Conservation (phyloP, 2,797 vertebrate genomes). For the Silurus aristotelis region DNA sequence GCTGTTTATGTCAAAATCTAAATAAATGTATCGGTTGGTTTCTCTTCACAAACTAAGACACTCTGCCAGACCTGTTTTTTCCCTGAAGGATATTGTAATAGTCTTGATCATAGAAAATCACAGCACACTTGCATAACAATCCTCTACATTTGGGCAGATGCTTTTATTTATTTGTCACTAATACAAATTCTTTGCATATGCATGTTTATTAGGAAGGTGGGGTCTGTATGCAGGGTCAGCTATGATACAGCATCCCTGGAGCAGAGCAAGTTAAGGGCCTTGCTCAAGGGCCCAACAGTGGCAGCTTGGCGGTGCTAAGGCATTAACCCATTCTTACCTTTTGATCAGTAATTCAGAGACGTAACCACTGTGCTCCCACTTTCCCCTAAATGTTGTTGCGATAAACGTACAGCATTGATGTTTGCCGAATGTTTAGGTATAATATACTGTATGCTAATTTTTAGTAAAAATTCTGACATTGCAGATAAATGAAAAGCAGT, state of each 20-base stretch:
- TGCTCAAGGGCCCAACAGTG: too few relatives aligned
- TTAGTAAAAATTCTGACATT: constrained; percentile 1
- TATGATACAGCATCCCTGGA: too few relatives aligned
- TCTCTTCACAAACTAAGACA: neutral
- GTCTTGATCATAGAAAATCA: neutral
- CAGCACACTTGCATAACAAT: neutral
- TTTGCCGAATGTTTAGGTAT: neutral
- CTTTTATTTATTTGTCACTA: too few relatives aligned
- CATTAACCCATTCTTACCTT: too few relatives aligned
- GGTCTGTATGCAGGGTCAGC: too few relatives aligned
- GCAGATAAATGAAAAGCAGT: constrained; percentile 60
- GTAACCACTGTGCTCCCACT: too few relatives aligned
- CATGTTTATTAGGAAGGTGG: too few relatives aligned
- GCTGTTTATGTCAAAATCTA: neutral
- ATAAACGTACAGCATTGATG: neutral
- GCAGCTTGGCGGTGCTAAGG: too few relatives aligned
- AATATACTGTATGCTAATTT: neutral
- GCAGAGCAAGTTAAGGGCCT: too few relatives aligned
- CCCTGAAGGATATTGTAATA: neutral
- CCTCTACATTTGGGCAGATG: neutral
- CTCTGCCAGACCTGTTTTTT: neutral
- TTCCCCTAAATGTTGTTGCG: neutral
- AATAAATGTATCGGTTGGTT: neutral
- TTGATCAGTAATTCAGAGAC: too few relatives aligned
- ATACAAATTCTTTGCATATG: too few relatives aligned